Evolutionary conservation across 2,888 invertebrate species (phyloP).

Genomic region (Lycocerus yunnanus): DNA sequence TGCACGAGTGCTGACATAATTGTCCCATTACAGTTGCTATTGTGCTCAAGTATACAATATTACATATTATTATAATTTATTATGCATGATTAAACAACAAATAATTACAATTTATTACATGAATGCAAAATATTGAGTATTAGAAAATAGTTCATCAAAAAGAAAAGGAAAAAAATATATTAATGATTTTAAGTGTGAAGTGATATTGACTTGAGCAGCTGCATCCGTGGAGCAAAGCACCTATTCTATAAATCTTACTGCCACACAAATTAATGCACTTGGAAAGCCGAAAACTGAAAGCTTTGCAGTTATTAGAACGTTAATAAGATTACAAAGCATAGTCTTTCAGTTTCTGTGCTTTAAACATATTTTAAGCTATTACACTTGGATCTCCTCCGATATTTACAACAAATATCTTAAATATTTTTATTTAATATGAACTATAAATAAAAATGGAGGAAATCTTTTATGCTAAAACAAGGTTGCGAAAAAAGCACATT

Average conservation of each 20-base stretch:
- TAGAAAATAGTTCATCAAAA: slow-evolving; percentile 5
- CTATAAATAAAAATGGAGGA: slow-evolving; percentile 7
- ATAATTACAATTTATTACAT: slow-evolving; percentile 16
- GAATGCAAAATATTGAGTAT: slow-evolving; percentile 20
- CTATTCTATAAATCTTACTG: slow-evolving; percentile 24
- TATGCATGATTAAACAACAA: slow-evolving; percentile 14
- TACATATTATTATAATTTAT: slow-evolving; percentile 12
- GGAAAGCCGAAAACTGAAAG: slow-evolving; percentile 39
- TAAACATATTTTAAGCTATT: slow-evolving; percentile 10
- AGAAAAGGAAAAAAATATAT: background rate
- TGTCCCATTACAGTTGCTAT: slow-evolving; percentile 44
- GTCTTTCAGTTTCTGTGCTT: slow-evolving; percentile 26
- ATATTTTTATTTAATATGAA: background rate
- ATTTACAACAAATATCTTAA: background rate
- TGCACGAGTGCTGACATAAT: slow-evolving; percentile 57
- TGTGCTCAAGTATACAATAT: slow-evolving; percentile 32
- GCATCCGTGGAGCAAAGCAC: slow-evolving; percentile 32
- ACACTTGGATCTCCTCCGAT: slow-evolving; percentile 14
- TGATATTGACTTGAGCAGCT: slow-evolving; percentile 32
- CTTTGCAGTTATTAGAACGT: slow-evolving; percentile 26
- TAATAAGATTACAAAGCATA: slow-evolving; percentile 20
- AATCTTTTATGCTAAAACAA: slow-evolving; percentile 5
- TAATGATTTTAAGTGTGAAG: slow-evolving; percentile 9
- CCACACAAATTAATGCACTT: slow-evolving; percentile 32
- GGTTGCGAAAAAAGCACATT: slow-evolving; percentile 15